phyloP scores from a whole-genome alignment of 2,113 vertebrate genomes.

The Laterallus jamaicensis region DNA sequence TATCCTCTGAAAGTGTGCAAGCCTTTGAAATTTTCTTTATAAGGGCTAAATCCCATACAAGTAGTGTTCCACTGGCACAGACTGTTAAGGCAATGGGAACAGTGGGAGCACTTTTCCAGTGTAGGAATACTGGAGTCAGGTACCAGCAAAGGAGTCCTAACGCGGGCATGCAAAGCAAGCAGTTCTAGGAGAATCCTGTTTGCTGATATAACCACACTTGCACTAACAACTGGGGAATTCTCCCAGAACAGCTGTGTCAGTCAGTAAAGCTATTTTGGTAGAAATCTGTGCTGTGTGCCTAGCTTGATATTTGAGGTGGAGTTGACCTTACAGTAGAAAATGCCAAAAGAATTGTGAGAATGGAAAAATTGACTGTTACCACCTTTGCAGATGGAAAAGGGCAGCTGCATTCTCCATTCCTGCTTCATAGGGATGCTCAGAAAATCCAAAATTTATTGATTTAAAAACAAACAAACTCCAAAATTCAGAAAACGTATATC shows the following conservation, averaged over 20 bases:
- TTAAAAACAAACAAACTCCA: neutral
- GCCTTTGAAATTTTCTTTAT: neutral
- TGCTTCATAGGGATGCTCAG: neutral
- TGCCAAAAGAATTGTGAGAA: neutral
- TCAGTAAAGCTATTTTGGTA: constrained; percentile 42
- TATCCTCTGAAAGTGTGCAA: neutral
- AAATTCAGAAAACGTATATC: neutral
- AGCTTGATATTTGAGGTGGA: neutral
- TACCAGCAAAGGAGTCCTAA: neutral
- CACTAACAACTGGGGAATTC: constrained; percentile 32
- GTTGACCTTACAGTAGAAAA: constrained; percentile 32
- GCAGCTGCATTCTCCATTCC: neutral
- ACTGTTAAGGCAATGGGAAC: neutral
- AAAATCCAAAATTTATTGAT: neutral
- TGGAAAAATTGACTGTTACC: neutral
- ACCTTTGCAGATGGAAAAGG: neutral
- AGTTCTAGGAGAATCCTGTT: neutral
- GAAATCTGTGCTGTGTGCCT: neutral
- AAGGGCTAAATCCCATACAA: neutral
- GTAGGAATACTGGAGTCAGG: neutral
- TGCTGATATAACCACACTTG: neutral
- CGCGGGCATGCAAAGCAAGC: neutral
- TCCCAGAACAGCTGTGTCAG: constrained; percentile 25
- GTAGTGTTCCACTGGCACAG: neutral
- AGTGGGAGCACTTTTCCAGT: neutral